Base-by-base conservation (phyloP, 2,113 vertebrate genomes). In the Electrona antarctica region DNA sequence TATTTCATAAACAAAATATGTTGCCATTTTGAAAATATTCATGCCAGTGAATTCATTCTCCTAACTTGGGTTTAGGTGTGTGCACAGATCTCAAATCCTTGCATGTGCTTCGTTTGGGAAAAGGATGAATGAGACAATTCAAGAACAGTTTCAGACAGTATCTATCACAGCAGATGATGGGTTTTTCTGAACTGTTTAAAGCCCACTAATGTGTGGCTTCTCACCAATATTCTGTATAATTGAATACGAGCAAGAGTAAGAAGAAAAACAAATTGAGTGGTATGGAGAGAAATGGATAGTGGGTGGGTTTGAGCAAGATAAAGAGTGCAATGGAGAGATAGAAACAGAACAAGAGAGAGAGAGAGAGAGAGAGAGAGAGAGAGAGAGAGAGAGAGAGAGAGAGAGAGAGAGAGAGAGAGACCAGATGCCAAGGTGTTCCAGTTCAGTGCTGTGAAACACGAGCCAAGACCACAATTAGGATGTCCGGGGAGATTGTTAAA, bases 371-470 rank as follows among this genome's bases (percentile, higher is more conserved):
- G 59, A 68, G 50, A 33, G 52, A 46, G 69, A 72, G 60, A 73
- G 3, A 46, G 63, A 64, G 13, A 48, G 10, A 68, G 59, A 62
- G 51, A 71, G 21, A 66, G 58, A 15, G 8, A 69, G 68, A 58
- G 71, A 54, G 65, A 73, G 73, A 13, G 62, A 61, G 63, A 33
- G 78, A 81, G 78, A 21, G 21, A 21, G 21, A 21, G 21, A 21
- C 21, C 21, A 21, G 21, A 80, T 83, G 84, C 84, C 73, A 83
- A 72, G 61, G 67, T 75, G 82, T 90, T 89, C 85, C 79, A 86
- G 77, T 81, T 78, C 85, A 85, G 70, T 64, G 69, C 79, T 49
- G 78, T 69, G 76, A 74, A 88, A 89, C 76, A 82, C 8, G 66
- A 87, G 80, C 78, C 74, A 85, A 77, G 75, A 60, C 63, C 67